Evolutionary conservation across 2,797 vertebrate genomes (phyloP), one percentile per base, ranked within the genome.

Genomic region (Buceros bicornis): DNA sequence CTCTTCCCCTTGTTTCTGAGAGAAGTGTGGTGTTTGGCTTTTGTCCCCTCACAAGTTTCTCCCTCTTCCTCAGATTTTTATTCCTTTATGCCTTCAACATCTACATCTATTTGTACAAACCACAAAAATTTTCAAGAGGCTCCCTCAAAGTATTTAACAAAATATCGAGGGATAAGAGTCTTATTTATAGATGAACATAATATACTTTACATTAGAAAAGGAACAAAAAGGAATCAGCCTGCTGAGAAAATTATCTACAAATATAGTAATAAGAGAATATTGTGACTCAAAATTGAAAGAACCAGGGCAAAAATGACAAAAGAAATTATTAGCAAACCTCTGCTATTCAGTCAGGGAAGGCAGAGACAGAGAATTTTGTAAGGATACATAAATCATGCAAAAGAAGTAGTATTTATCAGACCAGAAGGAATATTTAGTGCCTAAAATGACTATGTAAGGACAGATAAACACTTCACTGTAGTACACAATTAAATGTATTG

Each of bases 211-310:
- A 67, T 62, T 25, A 71, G 28, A 65, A 86, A 74, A 88, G 16
- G 37, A 82, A 77, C 31, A 69, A 37, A 82, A 90, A 65, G 8
- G 5, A 58, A 81, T 58, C 45, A 80, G 50, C 20, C 62, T 73
- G 17, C 50, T 48, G 72, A 96, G 60, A 93, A 95, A 93, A 82
- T 60, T 1, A 86, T 77, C 61, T 91, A 29, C 67, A 90, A 8
- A 2, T 66, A 45, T 58, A 90, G 93, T 89, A 92, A 84, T 31
- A 67, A 67, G 82, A 74, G n/a, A 82, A 26, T 35, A 54, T 57
- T 93, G 51, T 87, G 65, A 72, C 26, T 86, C 65, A 72, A 62
- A 89, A 85, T 33, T 58, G 76, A 92, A 92, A 95, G 76, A 87
- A 93, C 31, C 14, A 37, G 56, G 62, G 56, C 58, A 90, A 91